phyloP scores from a whole-genome alignment of 2,797 vertebrate genomes.

The Novumbra hubbsi region DNA sequence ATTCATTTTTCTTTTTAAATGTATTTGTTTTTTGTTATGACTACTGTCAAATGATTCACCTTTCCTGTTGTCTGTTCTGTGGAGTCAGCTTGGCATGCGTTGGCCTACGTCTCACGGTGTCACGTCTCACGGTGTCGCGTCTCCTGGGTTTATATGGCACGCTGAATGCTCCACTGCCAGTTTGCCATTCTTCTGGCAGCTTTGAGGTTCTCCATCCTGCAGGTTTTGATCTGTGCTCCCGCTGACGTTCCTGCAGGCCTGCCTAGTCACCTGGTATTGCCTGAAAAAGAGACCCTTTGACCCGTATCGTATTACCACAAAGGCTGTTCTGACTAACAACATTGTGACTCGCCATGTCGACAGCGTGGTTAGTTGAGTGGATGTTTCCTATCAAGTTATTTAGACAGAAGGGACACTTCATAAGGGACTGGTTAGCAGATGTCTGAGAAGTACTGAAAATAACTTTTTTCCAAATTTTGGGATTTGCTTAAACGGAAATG shows the following conservation, averaged over 20 bases:
- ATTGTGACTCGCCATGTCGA: constrained; percentile 41
- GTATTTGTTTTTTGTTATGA: too few relatives aligned
- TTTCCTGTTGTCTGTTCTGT: too few relatives aligned
- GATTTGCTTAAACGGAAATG: too few relatives aligned
- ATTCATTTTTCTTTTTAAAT: too few relatives aligned
- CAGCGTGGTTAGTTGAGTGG: constrained; percentile 22
- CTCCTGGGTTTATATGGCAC: neutral
- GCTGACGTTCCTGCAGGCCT: constrained; percentile 44
- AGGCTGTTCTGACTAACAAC: constrained; percentile 57
- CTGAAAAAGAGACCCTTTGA: constrained; percentile 65
- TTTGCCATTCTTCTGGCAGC: constrained; percentile 14
- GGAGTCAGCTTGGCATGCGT: too few relatives aligned
- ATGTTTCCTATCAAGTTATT: constrained; percentile 54
- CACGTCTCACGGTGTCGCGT: too few relatives aligned
- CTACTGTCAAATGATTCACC: too few relatives aligned
- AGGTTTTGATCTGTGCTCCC: constrained; percentile 48
- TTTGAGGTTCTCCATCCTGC: constrained; percentile 41
- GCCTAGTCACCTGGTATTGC: constrained; percentile 57
- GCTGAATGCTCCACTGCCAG: neutral
- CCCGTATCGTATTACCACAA: constrained; percentile 39
- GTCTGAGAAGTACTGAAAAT: too few relatives aligned
- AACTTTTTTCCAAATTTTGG: too few relatives aligned
- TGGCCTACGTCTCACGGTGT: too few relatives aligned
- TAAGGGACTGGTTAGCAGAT: neutral
- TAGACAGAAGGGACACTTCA: neutral